Percentiles rank a stretch among this genome's conserved stretches.
phyloP scores from a whole-genome alignment of 2,113 vertebrate species.

The Nestor notabilis region DNA sequence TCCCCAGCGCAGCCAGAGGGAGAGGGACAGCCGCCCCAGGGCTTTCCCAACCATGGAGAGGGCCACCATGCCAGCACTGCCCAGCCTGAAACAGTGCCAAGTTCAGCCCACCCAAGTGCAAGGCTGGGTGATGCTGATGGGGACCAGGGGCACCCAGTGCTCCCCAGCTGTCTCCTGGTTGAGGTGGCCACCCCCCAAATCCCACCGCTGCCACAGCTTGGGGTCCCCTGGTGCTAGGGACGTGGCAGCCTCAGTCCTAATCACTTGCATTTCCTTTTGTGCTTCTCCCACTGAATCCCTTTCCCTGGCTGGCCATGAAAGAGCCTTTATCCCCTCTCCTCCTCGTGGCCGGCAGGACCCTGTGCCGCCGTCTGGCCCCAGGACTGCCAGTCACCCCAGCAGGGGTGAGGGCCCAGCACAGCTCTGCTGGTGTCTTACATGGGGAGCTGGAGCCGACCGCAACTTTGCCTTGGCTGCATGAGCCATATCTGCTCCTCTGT shows the following conservation, averaged over 20 bases:
- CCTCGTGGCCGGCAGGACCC: not conserved
- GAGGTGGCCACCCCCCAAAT: rapidly evolving
- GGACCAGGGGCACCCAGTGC: rapidly evolving
- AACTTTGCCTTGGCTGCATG: not conserved
- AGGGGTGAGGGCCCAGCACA: not conserved
- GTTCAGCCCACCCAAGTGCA: not conserved
- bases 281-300: not conserved
- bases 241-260: not conserved
- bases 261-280: not conserved
- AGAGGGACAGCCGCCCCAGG: constrained; percentile 15
- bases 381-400: not conserved
- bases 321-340: constrained; percentile 13
- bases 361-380: not conserved
- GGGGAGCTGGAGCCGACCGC: not conserved
- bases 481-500: not conserved
- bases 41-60: constrained; percentile 31
- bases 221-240: not conserved
- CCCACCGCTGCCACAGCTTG: rapidly evolving
- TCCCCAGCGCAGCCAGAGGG: constrained; percentile 44
- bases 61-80: not conserved
- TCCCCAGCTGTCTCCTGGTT: not conserved
- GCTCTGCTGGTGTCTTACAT: rapidly evolving
- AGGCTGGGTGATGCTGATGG: not conserved
- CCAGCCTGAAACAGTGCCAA: not conserved
- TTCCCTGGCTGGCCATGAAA: not conserved